Conservation (phyloP, 1,140 invertebrate genomes). For the Whitmania pigra region DNA sequence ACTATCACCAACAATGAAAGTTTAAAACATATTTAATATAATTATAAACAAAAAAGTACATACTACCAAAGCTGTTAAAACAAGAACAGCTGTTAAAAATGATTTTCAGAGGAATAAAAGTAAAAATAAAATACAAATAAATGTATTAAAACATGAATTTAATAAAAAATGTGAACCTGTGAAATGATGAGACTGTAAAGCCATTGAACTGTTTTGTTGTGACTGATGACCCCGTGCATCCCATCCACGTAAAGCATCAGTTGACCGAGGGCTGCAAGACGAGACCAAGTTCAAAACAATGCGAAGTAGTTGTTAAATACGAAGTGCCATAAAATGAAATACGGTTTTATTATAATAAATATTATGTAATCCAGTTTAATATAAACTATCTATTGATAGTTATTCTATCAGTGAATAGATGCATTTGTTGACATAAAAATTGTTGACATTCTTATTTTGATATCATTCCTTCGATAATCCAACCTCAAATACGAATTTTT, state of each 20-base stretch:
- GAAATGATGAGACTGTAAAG: constrained; percentile 80
- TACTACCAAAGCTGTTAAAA: neutral
- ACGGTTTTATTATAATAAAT: constrained; percentile 19
- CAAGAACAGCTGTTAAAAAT: neutral
- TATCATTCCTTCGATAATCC: too few species aligned
- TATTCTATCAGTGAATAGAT: neutral
- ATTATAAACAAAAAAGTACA: too few species aligned
- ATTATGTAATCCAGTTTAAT: neutral
- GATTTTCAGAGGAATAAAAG: neutral
- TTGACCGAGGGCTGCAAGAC: constrained; percentile 57
- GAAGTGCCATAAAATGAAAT: neutral
- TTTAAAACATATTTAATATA: neutral
- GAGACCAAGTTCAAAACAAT: constrained; percentile 11
- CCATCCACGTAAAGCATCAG: constrained; percentile 97
- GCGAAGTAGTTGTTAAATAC: neutral
- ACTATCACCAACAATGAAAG: neutral
- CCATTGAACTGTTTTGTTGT: constrained; percentile 87
- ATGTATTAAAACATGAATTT: too few species aligned
- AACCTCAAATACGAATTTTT: too few species aligned
- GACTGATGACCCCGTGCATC: constrained; percentile 93
- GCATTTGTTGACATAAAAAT: neutral
- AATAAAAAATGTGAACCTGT: too few species aligned
- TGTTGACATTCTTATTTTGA: too few species aligned
- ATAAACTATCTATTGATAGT: neutral
- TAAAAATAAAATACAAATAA: too few species aligned